Base-by-base conservation (phyloP, 2,888 invertebrate species). In the Mesochorus sp. region DNA sequence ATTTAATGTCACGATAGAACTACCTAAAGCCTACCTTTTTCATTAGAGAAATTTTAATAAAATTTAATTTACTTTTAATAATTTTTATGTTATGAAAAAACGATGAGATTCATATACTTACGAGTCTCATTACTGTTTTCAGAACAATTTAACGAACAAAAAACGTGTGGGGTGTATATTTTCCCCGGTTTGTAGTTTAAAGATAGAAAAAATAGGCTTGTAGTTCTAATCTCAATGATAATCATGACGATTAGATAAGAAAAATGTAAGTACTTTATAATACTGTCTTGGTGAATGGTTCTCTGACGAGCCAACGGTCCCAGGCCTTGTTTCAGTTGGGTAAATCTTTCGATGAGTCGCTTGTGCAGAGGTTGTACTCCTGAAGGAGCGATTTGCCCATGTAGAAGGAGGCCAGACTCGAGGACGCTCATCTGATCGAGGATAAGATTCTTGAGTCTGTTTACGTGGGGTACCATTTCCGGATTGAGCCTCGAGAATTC, bases 321-420 rank as follows among this genome's bases (percentile, higher is more conserved):
- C 53, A 96, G 92, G 85, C 95, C 95, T 83, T 96, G 95, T 82
- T 96, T 94, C 78, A 98, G 92, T 87, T 97, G 96, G 2, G 94
- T 95, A 89, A 97, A 97, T 79, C 98, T 93, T 88, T 98, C 97
- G 44, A 97, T 94, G 42, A 99, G 92, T 79, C 98, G 95, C 85
- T 96, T 95, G 87, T 99, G 98, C 82, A 99, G 91, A 0, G 98
- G 98, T 81, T 96, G 97, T 0, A 98, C 96, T n/a, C 95, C 96
- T 0, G 95, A 92, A 0, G 98, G 97, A 0, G 97, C 97, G 72
- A 98, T 92, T 78, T 95, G 93, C 0, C 96, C 97, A 86, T 99
- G 98, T 26, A 98, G 90, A 66, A 95, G 93, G 10, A 99, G 90
- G 0, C 97, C 98, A 21, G 95, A 96, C 81, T 97, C 97, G 3